Evolutionary conservation across 2,113 vertebrate genomes (phyloP).

Genomic region (Acrocephalus kingi): DNA sequence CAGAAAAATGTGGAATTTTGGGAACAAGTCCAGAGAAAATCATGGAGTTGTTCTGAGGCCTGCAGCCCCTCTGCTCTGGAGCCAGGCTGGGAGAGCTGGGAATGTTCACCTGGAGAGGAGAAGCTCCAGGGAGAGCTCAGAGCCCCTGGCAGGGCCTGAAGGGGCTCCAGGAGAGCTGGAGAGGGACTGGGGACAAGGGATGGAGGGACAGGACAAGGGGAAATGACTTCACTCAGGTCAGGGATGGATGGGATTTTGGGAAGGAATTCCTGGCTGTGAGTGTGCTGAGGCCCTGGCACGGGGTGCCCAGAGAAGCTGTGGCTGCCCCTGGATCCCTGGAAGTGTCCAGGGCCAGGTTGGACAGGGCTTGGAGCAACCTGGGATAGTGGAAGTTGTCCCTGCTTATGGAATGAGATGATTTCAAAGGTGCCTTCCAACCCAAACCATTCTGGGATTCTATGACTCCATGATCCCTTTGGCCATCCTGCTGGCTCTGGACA

Average conservation of each 20-base stretch:
- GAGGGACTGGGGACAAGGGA: not conserved
- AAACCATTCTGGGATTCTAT: not conserved
- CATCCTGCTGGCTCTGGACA: not conserved
- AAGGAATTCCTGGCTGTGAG: rapidly evolving
- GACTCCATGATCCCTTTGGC: not conserved
- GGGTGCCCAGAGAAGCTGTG: not conserved
- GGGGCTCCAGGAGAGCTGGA: not conserved
- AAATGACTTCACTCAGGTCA: not conserved
- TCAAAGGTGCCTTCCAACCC: not conserved
- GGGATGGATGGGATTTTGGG: too few relatives aligned
- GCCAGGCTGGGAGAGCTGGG: not conserved
- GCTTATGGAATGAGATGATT: rapidly evolving
- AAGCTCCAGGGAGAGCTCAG: not conserved
- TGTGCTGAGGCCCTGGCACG: rapidly evolving
- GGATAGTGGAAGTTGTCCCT: rapidly evolving
- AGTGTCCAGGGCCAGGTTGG: not conserved
- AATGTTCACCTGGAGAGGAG: rapidly evolving
- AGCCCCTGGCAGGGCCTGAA: rapidly evolving
- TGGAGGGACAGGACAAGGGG: not conserved
- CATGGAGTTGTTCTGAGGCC: rapidly evolving
- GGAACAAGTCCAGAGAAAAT: not conserved
- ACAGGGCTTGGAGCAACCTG: rapidly evolving
- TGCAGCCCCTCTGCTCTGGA: not conserved
- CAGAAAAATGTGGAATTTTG: not conserved
- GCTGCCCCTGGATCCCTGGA: not conserved